Evolutionary conservation across 1,140 invertebrate species (phyloP).

Genomic region (Listronotus bonariensis): DNA sequence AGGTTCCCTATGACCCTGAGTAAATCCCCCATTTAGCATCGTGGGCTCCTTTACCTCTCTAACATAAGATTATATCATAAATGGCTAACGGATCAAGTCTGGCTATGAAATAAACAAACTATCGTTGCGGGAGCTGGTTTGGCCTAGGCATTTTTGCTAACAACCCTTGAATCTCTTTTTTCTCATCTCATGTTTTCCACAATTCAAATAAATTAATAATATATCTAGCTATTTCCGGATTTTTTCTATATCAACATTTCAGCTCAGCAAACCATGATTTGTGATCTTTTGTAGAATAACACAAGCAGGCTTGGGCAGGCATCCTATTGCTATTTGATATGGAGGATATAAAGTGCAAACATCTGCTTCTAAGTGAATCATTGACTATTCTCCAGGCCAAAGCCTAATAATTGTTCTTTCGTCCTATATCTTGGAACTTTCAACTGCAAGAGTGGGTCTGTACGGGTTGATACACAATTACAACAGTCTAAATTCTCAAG

Average conservation of each 20-base stretch:
- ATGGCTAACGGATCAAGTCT: too few relatives aligned
- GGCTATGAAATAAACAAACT: slow-evolving; percentile 42
- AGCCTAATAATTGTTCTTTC: slow-evolving; percentile 88
- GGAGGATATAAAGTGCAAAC: slow-evolving; percentile 95
- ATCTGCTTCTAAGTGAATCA: slow-evolving; percentile 95
- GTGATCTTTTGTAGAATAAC: slow-evolving; percentile 94
- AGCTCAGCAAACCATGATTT: slow-evolving; percentile 98
- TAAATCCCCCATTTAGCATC: too few relatives aligned
- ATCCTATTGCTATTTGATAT: slow-evolving; percentile 92
- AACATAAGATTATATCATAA: too few relatives aligned
- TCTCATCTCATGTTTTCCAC: slow-evolving; percentile 98
- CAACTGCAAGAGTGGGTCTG: slow-evolving; percentile 88
- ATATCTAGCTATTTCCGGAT: slow-evolving; percentile 93
- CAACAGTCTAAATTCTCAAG: slow-evolving; percentile 99
- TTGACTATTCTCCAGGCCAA: slow-evolving; percentile 96
- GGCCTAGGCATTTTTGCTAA: slow-evolving; percentile 97
- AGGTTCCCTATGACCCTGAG: too few relatives aligned
- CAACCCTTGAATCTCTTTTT: slow-evolving; percentile 92
- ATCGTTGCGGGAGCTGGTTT: slow-evolving; percentile 82
- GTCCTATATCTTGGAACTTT: slow-evolving; percentile 89
- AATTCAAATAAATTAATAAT: slow-evolving; percentile 95
- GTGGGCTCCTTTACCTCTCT: too few relatives aligned
- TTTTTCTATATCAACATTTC: slow-evolving; percentile 96
- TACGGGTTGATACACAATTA: slow-evolving; percentile 98
- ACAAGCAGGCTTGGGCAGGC: slow-evolving; percentile 94